Evolutionary conservation across 1,140 invertebrate genomes (phyloP).

Genomic region (Bombus pascuorum): DNA sequence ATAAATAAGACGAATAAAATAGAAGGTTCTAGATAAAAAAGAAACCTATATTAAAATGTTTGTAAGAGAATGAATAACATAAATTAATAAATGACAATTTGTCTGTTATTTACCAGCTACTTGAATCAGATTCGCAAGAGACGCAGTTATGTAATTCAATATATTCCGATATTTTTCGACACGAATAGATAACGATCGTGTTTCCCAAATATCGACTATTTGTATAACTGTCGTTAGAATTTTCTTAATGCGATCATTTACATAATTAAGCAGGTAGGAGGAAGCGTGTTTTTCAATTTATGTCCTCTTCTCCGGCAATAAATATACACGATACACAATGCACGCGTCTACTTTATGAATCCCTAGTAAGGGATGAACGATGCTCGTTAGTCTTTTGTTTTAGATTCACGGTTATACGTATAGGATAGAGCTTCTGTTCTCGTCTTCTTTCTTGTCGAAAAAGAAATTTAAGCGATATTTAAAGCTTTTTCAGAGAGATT

Average conservation of each 20-base stretch:
- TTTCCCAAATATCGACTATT: neutral
- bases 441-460: neutral
- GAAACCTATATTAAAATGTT: neutral
- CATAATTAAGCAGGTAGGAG: neutral
- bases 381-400: neutral
- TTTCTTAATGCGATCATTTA: neutral
- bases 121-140: neutral
- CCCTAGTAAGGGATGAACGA: neutral
- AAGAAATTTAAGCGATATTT: neutral
- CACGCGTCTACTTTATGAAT: neutral
- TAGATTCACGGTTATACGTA: neutral
- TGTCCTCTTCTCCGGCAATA: neutral
- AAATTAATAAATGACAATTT: neutral
- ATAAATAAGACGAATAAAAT: too few species aligned
- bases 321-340: neutral
- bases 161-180: neutral
- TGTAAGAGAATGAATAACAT: neutral
- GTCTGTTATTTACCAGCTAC: too few species aligned
- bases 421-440: neutral
- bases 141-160: neutral
- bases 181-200: neutral
- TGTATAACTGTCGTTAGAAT: neutral
- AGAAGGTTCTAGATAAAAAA: too few species aligned
- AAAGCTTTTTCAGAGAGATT: neutral
- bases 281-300: neutral